Conservation (phyloP, 64 coral and sea anemone genomes). For the Platygyra sinensis region DNA sequence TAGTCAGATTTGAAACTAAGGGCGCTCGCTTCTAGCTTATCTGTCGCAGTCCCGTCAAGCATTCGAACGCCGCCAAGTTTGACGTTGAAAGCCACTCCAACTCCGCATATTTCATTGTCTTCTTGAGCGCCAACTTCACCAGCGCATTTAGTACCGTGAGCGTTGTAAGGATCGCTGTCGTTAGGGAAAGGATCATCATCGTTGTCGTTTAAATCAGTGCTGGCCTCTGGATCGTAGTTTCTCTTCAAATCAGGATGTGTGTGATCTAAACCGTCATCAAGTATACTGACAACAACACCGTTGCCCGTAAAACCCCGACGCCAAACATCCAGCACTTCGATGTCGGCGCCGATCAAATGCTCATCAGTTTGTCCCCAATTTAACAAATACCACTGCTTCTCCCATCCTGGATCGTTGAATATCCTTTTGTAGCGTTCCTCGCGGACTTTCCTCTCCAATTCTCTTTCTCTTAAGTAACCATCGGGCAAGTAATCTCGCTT, state of each 20-base stretch:
- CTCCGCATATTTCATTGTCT: constrained; percentile 86
- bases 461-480: constrained; percentile 39
- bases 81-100: constrained; percentile 84
- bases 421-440: constrained; percentile 64
- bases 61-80: constrained; percentile 90
- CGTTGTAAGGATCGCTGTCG: constrained; percentile 88
- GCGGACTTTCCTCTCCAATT: constrained; percentile 28
- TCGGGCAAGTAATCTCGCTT: constrained; percentile 62
- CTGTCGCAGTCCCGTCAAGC: constrained; percentile 83
- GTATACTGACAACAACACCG: constrained; percentile 77
- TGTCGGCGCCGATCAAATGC: constrained; percentile 62
- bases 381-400: constrained; percentile 77
- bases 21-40: constrained; percentile 73
- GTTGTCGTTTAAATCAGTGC: constrained; percentile 75
- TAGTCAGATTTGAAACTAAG: constrained; percentile 75
- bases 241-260: constrained; percentile 87
- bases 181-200: constrained; percentile 72
- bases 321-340: constrained; percentile 77
- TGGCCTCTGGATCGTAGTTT: constrained; percentile 89
- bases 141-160: constrained; percentile 89
- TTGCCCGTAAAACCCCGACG: constrained; percentile 68
- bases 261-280: constrained; percentile 84
- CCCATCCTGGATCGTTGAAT: constrained; percentile 68
- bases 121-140: constrained; percentile 93
- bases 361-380: constrained; percentile 69